A percentile compares a stretch with the other conserved stretches of the same genome.
Conservation (phyloP, 2,113 vertebrate genomes). For the Tamias sibiricus region DNA sequence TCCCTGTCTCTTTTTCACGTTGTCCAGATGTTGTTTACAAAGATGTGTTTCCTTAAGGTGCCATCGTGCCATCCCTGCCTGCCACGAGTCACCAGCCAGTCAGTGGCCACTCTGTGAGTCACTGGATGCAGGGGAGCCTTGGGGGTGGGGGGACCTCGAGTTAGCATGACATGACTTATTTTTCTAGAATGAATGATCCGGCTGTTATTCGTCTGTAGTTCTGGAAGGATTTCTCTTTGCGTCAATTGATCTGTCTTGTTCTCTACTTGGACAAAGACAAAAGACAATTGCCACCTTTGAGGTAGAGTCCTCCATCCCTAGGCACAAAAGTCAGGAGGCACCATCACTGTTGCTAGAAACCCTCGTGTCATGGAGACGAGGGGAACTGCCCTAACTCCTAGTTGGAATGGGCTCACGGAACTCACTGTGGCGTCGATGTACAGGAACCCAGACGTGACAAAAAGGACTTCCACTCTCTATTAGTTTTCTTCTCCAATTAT, state of each 20-base stretch:
- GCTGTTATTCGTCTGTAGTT: neutral
- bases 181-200: neutral
- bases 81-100: neutral
- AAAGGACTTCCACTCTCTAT: neutral
- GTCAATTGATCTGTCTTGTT: neutral
- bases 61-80: neutral
- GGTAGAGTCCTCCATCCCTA: neutral
- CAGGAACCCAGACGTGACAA: neutral
- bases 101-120: neutral
- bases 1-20: conserved; percentile 32
- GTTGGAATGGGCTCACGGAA: neutral
- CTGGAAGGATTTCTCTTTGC: neutral
- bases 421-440: neutral
- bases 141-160: neutral
- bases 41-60: conserved; percentile 59
- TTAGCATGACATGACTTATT: neutral
- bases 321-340: neutral
- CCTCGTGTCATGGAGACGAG: too few relatives aligned
- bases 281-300: neutral
- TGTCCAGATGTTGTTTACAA: conserved; percentile 82
- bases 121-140: neutral
- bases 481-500: neutral
- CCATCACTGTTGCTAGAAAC: neutral
- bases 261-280: neutral
- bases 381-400: fast-evolving